phyloP scores from a whole-genome alignment of 1,140 invertebrate genomes.

The Rhyzopertha dominica region DNA sequence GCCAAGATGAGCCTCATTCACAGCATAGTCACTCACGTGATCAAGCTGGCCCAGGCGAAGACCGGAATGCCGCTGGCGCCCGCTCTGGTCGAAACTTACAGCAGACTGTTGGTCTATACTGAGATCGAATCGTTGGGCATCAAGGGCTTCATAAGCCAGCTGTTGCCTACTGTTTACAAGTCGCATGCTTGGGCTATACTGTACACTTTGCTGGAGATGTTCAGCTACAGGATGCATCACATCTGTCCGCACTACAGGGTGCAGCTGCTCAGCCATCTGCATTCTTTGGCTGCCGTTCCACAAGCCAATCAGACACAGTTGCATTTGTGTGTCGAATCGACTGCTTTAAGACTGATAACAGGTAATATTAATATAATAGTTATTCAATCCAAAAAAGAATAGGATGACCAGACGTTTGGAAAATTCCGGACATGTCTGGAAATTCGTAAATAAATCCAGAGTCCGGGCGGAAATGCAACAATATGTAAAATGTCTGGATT shows the following conservation, averaged over 20 bases:
- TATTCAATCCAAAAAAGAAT: no score
- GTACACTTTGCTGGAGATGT: conserved; percentile 94
- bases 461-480: no score
- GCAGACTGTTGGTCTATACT: conserved; percentile 87
- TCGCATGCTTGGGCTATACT: conserved; percentile 91
- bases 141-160: conserved; percentile 91
- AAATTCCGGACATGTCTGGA: no score
- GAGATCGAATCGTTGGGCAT: conserved; percentile 96
- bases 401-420: no score
- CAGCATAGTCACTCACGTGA: conserved; percentile 83
- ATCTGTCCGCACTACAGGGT: conserved; percentile 93
- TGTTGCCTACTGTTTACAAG: conserved; percentile 86
- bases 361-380: conserved; percentile 37
- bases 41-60: conserved; percentile 83
- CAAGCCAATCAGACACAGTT: conserved; percentile 94
- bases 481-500: no score
- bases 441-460: no score
- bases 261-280: conserved; percentile 83
- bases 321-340: conserved; percentile 92
- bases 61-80: conserved; percentile 76
- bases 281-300: conserved; percentile 80
- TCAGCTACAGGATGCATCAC: conserved; percentile 92
- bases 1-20: conserved; percentile 98
- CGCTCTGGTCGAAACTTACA: conserved; percentile 92
- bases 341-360: conserved; percentile 84